Base-by-base conservation (phyloP, 2,113 vertebrate species). In the Recurvirostra avosetta region DNA sequence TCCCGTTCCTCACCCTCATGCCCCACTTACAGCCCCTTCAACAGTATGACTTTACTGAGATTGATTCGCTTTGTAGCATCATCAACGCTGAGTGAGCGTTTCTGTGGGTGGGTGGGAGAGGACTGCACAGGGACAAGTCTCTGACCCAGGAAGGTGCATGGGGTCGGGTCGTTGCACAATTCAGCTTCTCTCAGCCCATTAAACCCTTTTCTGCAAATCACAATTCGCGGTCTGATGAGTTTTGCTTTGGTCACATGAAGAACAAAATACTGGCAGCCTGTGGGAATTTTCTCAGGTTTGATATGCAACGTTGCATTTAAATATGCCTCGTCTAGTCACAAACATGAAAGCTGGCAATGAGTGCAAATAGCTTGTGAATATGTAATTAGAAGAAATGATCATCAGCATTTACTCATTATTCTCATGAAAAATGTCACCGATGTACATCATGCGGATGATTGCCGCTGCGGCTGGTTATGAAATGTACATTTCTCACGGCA, bases 11-110 rank as follows among this genome's bases (percentile, higher is more conserved):
- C 23, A 32, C 27, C 50, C 8, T 15, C 11, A 14, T 1, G 11
- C 6, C 23, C 20, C 14, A 9, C 23, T 22, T 17, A 55, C 4
- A 4, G 11, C 34, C 3, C 4, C 2, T n/a, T 38, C 53, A 45
- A 3, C 12, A 5, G 20, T 1, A 13, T 0, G 17, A 26, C 30
- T 43, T 71, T 12, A 8, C 29, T 1, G 8, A 20, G 30, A 8
- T 4, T 5, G 18, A 20, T 25, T 5, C 10, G 43, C 30, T 66
- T 21, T n/a, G 12, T 8, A 30, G 52, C 66, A 45, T 29, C 52
- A 5, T 8, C 58, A 32, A 2, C 18, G 7, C 26, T 2, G 55
- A n/a, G 32, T 2, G 9, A 23, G 34, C 5, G 4, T 22, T 34
- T 58, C 27, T 22, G 26, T 12, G 22, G 45, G 11, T 25, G 29